Conservation (phyloP, 2,888 invertebrate species). For the Ceraclea dissimilis region DNA sequence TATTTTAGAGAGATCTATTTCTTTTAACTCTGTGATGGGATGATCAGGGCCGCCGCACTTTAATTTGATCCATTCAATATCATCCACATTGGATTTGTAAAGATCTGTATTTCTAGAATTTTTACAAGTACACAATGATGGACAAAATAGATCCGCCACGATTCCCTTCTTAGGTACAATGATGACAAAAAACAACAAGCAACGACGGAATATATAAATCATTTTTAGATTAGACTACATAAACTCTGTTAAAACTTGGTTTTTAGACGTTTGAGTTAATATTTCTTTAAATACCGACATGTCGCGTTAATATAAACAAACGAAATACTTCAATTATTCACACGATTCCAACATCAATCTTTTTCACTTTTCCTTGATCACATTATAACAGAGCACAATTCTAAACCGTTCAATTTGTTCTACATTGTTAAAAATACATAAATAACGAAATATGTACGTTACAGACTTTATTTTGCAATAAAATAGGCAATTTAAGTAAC, state of each 20-base stretch:
- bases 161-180: neutral
- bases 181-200: neutral
- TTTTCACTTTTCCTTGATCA: too few species aligned
- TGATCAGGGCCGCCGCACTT: slow-evolving; percentile 55
- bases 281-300: neutral
- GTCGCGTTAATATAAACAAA: neutral
- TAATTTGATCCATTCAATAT: slow-evolving; percentile 51
- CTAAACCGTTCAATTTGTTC: too few species aligned
- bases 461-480: too few species aligned
- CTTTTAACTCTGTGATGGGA: slow-evolving; percentile 52
- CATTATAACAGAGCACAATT: too few species aligned
- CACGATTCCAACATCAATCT: too few species aligned
- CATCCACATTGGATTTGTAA: slow-evolving; percentile 32
- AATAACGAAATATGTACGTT: too few species aligned
- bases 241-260: neutral
- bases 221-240: neutral
- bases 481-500: too few species aligned
- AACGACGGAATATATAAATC: slow-evolving; percentile 4
- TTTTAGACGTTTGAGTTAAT: neutral
- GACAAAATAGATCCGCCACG: slow-evolving; percentile 31
- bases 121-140: slow-evolving; percentile 48
- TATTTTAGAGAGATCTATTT: slow-evolving; percentile 54
- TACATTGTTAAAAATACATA: too few species aligned
- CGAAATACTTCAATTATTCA: neutral
- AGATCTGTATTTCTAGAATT: slow-evolving; percentile 50